Conservation (phyloP, 2,888 invertebrate species). For the Nipponacmea schrenckii region DNA sequence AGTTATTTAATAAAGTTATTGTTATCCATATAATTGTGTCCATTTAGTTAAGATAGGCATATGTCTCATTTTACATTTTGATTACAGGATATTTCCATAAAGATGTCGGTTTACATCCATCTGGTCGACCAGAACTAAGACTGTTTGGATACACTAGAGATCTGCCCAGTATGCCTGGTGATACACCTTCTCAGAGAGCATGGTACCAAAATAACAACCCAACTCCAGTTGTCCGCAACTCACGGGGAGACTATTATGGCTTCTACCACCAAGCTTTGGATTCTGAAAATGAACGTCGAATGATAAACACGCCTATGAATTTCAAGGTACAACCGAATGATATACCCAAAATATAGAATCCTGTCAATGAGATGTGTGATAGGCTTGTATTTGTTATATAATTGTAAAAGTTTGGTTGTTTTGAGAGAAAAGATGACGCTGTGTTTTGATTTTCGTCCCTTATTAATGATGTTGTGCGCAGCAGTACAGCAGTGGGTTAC, state of each 20-base stretch:
- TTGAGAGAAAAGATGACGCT: no score
- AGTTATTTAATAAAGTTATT: no score
- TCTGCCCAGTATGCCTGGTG: slow-evolving; percentile 51
- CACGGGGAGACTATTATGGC: slow-evolving; percentile 55
- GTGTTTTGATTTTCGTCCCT: no score
- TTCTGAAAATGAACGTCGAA: slow-evolving; percentile 41
- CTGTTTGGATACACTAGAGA: slow-evolving; percentile 55
- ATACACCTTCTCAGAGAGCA: slow-evolving; percentile 47
- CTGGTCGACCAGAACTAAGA: slow-evolving; percentile 44
- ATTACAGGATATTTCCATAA: slow-evolving; percentile 48
- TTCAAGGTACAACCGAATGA: slow-evolving; percentile 45
- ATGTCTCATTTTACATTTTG: no score
- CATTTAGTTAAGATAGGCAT: no score
- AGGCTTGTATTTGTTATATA: no score
- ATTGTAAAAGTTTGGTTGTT: no score
- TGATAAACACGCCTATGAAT: slow-evolving; percentile 45
- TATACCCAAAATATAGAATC: slow-evolving; percentile 38
- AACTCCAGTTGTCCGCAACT: slow-evolving; percentile 45
- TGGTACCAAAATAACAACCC: slow-evolving; percentile 54
- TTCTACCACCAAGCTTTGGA: slow-evolving; percentile 60
- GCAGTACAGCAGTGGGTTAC: no score
- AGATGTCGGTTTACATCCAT: slow-evolving; percentile 48
- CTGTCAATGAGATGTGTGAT: no score
- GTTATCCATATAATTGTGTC: no score
- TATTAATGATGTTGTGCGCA: no score